These are phyloP conservation scores for Urocyon cinereoargenteus DNA, from an alignment of 2,797 vertebrate genomes.

Conservation along the genomic window DNA sequence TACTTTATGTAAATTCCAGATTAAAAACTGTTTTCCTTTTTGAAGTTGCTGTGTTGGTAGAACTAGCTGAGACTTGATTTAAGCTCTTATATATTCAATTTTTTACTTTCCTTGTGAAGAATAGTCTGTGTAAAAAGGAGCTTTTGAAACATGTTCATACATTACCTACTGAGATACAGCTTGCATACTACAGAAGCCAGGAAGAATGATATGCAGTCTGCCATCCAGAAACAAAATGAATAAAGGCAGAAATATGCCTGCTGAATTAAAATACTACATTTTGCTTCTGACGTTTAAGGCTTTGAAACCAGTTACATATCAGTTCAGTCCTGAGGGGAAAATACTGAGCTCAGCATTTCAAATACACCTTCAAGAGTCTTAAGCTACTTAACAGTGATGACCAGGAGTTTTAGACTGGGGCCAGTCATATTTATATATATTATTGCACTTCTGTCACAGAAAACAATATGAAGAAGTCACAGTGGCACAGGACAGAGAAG, in stretches of 20 bases:
- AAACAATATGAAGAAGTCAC: background rate
- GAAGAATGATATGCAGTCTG: background rate
- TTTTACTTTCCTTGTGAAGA: slow-evolving; percentile 37
- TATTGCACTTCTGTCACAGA: background rate
- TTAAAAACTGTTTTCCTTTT: background rate
- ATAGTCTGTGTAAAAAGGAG: background rate
- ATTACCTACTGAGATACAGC: background rate
- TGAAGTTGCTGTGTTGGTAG: background rate
- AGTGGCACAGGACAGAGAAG: background rate
- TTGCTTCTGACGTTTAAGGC: background rate
- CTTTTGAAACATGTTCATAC: background rate
- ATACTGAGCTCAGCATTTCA: background rate
- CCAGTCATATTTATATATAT: background rate
- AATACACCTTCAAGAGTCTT: background rate
- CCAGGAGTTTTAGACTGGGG: background rate
- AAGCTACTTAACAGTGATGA: background rate
- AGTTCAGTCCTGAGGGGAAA: background rate
- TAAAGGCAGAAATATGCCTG: background rate
- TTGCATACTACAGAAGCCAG: background rate
- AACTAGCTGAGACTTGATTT: slow-evolving; percentile 28
- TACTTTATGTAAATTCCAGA: background rate
- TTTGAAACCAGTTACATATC: slow-evolving; percentile 23
- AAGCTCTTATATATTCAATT: background rate
- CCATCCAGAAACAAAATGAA: background rate
- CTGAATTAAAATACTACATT: slow-evolving; percentile 14